Percentiles rank a stretch among this genome's conserved stretches.
phyloP scores from a whole-genome alignment of 2,888 invertebrate species.

The Nymphalis c-album region DNA sequence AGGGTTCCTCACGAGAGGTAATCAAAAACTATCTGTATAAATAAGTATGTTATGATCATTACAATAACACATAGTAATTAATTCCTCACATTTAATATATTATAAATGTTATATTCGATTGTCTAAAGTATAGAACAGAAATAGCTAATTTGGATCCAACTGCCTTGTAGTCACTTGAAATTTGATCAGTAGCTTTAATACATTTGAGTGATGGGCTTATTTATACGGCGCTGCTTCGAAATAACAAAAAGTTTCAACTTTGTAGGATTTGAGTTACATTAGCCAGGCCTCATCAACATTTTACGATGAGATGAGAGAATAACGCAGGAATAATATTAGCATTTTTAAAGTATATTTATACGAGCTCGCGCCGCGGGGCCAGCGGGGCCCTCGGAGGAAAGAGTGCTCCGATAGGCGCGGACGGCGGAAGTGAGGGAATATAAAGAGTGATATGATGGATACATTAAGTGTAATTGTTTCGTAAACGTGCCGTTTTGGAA shows the following conservation, averaged over 20 bases:
- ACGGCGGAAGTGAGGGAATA: conserved; percentile 8
- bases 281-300: conserved; percentile 21
- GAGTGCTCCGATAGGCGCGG: conserved; percentile 12
- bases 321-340: conserved; percentile 23
- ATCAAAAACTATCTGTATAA: too few relatives aligned
- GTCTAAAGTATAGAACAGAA: too few relatives aligned
- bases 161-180: too few relatives aligned
- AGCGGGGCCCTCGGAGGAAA: conserved; percentile 7
- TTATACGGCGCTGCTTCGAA: background rate
- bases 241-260: conserved; percentile 10
- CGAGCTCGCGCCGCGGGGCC: background rate
- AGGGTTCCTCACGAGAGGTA: too few relatives aligned
- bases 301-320: conserved; percentile 23
- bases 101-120: too few relatives aligned
- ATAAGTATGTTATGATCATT: too few relatives aligned
- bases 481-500: background rate
- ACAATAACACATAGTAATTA: too few relatives aligned
- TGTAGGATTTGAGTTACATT: conserved; percentile 22
- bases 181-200: too few relatives aligned
- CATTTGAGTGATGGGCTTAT: background rate
- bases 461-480: conserved; percentile 19
- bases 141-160: too few relatives aligned
- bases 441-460: conserved; percentile 2
- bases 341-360: conserved; percentile 27
- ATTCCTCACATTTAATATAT: too few relatives aligned